phyloP scores from a whole-genome alignment of 2,888 invertebrate species.

The Agrochola litura region DNA sequence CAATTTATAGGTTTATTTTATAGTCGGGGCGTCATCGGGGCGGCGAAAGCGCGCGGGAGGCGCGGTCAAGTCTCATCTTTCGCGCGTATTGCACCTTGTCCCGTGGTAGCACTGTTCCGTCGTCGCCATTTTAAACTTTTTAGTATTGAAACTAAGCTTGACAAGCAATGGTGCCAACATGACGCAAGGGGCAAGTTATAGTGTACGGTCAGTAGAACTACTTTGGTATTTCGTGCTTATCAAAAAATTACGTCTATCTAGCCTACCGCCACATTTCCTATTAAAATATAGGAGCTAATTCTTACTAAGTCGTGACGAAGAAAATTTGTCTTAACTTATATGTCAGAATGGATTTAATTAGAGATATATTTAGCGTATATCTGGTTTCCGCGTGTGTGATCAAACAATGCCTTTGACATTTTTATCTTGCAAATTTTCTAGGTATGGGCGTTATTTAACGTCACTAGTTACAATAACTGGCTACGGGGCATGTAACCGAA shows the following conservation, averaged over 20 bases:
- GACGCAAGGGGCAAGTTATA: no score
- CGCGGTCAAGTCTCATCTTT: no score
- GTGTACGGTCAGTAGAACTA: not conserved
- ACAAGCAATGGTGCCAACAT: no score
- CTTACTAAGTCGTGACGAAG: slow-evolving; percentile 2
- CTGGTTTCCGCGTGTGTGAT: not conserved
- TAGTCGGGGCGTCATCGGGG: no score
- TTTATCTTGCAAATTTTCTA: not conserved
- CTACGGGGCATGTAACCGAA: no score
- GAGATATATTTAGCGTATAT: not conserved
- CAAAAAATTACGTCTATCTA: not conserved
- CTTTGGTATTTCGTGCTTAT: slow-evolving; percentile 1
- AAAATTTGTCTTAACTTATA: not conserved
- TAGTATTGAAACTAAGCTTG: no score
- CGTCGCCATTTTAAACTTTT: no score
- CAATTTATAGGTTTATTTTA: no score
- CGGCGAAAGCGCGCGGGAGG: no score
- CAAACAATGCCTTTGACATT: not conserved
- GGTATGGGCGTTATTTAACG: no score
- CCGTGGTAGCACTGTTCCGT: no score
- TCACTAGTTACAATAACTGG: no score
- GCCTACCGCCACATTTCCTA: slow-evolving; percentile 40
- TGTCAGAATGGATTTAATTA: not conserved
- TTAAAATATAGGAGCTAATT: slow-evolving; percentile 5
- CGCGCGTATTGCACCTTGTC: not conserved